Evolutionary conservation across 2,797 vertebrate genomes (phyloP).

Genomic region (Poeciliopsis turneri): DNA sequence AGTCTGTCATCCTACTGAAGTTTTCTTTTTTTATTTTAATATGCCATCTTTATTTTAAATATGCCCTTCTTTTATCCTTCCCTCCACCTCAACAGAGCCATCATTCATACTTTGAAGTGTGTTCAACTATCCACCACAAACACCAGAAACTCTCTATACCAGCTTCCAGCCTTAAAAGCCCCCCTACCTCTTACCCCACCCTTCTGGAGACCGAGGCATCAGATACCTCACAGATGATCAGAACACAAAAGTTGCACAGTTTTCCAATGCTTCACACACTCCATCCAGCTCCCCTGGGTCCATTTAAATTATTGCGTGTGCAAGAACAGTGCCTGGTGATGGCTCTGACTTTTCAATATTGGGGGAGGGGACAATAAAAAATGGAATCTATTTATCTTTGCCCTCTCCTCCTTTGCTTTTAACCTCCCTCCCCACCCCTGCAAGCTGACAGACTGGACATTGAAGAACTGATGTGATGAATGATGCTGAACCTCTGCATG

Average conservation of each 20-base stretch:
- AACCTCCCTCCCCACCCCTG: conserved; percentile 32
- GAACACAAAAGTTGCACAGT: conserved; percentile 62
- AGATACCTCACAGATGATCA: conserved; percentile 61
- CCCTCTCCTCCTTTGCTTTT: conserved; percentile 31
- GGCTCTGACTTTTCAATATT: conserved; percentile 58
- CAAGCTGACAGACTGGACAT: conserved; percentile 72
- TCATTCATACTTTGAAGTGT: conserved; percentile 66
- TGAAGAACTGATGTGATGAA: conserved; percentile 55
- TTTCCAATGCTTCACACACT: conserved; percentile 37
- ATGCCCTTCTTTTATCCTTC: conserved; percentile 16
- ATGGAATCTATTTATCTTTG: conserved; percentile 1
- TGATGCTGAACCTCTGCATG: conserved; percentile 71
- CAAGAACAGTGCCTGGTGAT: conserved; percentile 67
- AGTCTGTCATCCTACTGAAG: conserved; percentile 59
- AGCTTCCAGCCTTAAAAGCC: conserved; percentile 86
- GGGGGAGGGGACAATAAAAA: neutral
- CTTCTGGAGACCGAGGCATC: conserved; percentile 62
- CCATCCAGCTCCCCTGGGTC: conserved; percentile 53
- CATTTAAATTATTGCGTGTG: conserved; percentile 53
- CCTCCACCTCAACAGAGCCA: conserved; percentile 61
- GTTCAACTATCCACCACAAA: conserved; percentile 61
- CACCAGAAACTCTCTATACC: conserved; percentile 73
- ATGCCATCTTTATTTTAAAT: conserved; percentile 55
- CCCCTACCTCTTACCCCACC: conserved; percentile 71
- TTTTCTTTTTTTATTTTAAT: conserved; percentile 39